Evolutionary conservation across 1,140 invertebrate species (phyloP).

Genomic region (Plutomurus gul): DNA sequence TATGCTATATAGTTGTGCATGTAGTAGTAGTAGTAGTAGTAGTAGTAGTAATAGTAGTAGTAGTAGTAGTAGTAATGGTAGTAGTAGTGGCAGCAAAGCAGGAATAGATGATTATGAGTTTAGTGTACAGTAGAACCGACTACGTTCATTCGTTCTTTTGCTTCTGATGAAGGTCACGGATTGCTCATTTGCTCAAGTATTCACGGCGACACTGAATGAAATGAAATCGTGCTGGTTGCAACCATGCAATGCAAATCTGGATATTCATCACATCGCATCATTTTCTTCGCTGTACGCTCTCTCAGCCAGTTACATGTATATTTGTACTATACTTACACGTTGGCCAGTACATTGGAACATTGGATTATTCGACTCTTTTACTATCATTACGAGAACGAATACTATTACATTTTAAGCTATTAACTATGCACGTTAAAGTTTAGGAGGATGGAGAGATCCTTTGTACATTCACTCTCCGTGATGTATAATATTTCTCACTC

Average conservation of each 20-base stretch:
- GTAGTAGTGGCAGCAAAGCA: background rate
- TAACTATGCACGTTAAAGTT: background rate
- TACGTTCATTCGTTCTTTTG: constrained; percentile 8
- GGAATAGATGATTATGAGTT: background rate
- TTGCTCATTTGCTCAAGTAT: constrained; percentile 37
- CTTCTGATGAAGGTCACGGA: constrained; percentile 40
- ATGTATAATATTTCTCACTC: too few species aligned
- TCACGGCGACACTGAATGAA: constrained; percentile 25
- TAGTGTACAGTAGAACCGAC: constrained; percentile 18
- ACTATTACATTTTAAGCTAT: background rate
- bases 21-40: background rate
- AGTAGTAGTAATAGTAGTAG: background rate
- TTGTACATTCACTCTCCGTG: too few species aligned
- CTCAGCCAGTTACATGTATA: too few species aligned
- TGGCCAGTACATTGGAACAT: too few species aligned
- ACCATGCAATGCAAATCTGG: constrained; percentile 33
- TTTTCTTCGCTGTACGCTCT: background rate
- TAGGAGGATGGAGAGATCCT: background rate
- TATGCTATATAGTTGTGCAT: background rate
- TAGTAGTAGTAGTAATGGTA: background rate
- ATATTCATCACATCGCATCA: constrained; percentile 12
- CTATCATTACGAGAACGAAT: constrained; percentile 21
- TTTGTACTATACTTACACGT: background rate
- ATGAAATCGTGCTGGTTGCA: constrained; percentile 33
- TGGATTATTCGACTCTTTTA: constrained; percentile 19